Percentiles rank a stretch among this genome's conserved stretches.
phyloP scores from a whole-genome alignment of 2,888 invertebrate species.

The Arrhopalites spinosus region DNA sequence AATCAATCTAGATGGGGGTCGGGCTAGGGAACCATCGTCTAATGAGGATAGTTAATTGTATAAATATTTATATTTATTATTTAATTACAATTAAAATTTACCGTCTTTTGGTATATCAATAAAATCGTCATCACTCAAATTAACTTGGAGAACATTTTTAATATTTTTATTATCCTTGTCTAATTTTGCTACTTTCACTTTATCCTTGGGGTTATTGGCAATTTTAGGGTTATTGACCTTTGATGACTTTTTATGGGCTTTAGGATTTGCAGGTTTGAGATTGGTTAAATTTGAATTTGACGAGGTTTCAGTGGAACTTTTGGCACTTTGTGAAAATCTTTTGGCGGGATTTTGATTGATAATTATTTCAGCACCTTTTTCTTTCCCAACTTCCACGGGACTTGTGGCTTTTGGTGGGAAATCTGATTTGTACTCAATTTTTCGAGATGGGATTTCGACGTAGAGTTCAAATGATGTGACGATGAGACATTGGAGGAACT shows the following conservation, averaged over 20 bases:
- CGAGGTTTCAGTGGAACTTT: too few species aligned
- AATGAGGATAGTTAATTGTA: not conserved
- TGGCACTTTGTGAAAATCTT: too few species aligned
- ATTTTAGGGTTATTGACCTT: too few species aligned
- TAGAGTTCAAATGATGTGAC: slow-evolving; percentile 43
- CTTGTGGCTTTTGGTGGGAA: too few species aligned
- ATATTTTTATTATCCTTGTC: not conserved
- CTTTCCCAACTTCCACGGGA: too few species aligned
- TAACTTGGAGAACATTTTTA: not conserved
- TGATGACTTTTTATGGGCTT: too few species aligned
- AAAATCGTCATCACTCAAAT: slow-evolving; percentile 12
- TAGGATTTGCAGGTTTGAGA: too few species aligned
- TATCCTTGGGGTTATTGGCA: too few species aligned
- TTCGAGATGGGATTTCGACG: slow-evolving; percentile 42
- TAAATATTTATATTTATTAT: not conserved
- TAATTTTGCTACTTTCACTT: too few species aligned
- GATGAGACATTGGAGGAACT: slow-evolving; percentile 51
- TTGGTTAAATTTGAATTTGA: too few species aligned
- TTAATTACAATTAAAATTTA: not conserved
- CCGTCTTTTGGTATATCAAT: slow-evolving; percentile 7
- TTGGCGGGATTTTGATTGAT: too few species aligned
- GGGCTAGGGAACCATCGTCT: not conserved
- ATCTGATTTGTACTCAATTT: slow-evolving; percentile 24
- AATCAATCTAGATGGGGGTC: not conserved
- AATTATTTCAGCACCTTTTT: too few species aligned